Percentiles rank a stretch among this genome's conserved stretches.
phyloP scores from a whole-genome alignment of 1,140 invertebrate genomes.

The Acromyrmex heyeri region DNA sequence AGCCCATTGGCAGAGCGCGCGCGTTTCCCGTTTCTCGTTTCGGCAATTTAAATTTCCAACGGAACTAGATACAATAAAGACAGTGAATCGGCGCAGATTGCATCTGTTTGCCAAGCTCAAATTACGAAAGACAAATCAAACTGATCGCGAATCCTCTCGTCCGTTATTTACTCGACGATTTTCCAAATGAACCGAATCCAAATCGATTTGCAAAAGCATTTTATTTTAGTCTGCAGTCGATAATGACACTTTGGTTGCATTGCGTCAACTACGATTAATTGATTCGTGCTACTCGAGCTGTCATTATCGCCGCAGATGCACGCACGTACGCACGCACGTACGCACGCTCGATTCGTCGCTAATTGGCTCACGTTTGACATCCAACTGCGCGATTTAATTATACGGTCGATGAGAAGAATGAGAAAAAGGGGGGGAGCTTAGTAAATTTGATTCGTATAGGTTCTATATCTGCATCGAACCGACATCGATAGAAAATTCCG shows the following conservation, averaged over 20 bases:
- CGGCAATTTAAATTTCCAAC: constrained; percentile 61
- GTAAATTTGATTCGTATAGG: constrained; percentile 3
- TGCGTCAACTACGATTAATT: constrained; percentile 78
- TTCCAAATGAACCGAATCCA: constrained; percentile 64
- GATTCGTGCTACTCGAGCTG: constrained; percentile 72
- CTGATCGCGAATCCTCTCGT: constrained; percentile 11
- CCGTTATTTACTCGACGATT: constrained; percentile 71
- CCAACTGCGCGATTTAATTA: constrained; percentile 69
- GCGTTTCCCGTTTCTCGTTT: constrained; percentile 47
- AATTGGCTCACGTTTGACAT: constrained; percentile 63
- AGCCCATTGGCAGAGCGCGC: constrained; percentile 19
- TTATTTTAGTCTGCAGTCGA: constrained; percentile 71
- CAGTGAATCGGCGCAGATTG: constrained; percentile 58
- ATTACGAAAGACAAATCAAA: constrained; percentile 68
- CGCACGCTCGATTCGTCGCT: constrained; percentile 56
- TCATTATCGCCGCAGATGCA: constrained; percentile 68
- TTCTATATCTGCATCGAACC: neutral
- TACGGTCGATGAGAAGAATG: neutral
- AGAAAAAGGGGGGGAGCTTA: neutral
- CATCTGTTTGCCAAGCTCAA: constrained; percentile 52
- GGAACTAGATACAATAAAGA: constrained; percentile 58
- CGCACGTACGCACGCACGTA: neutral
- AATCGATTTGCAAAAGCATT: constrained; percentile 72
- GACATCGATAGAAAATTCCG: constrained; percentile 18
- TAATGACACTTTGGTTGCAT: constrained; percentile 75